These are phyloP conservation scores for Chrysomela aeneicollis DNA, from an alignment of 2,888 invertebrate species.

Conservation along the genomic window DNA sequence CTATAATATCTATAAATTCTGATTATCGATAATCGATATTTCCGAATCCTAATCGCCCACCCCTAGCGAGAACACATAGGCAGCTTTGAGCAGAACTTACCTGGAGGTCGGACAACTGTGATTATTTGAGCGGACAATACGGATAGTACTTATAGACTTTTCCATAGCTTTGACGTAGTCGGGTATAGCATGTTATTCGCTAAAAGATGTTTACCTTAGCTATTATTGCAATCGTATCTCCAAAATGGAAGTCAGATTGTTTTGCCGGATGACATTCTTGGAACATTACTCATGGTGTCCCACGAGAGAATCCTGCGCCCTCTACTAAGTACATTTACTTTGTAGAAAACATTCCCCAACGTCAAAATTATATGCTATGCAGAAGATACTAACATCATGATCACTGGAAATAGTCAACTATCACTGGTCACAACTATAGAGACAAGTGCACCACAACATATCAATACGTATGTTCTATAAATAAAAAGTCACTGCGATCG, in stretches of 20 bases:
- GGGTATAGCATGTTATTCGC: background rate
- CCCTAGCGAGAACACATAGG: too few species aligned
- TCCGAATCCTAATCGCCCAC: too few species aligned
- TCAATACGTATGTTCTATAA: background rate
- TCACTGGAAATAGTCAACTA: constrained; percentile 7
- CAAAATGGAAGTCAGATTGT: background rate
- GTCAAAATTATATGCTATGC: background rate
- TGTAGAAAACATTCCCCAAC: constrained; percentile 3
- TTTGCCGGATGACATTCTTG: background rate
- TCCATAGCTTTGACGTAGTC: background rate
- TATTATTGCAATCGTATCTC: background rate
- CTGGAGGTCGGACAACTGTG: background rate
- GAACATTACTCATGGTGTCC: background rate
- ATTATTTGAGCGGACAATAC: background rate
- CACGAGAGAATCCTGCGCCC: background rate
- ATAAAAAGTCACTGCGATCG: background rate
- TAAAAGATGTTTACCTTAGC: background rate
- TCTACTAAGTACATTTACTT: background rate
- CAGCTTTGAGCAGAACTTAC: too few species aligned
- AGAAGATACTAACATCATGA: background rate
- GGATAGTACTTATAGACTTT: background rate
- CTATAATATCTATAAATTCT: too few species aligned
- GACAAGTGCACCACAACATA: background rate
- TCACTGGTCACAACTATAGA: constrained; percentile 2
- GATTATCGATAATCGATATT: too few species aligned